Evolutionary conservation across 2,797 vertebrate genomes (phyloP).

Genomic region (Falco cherrug): DNA sequence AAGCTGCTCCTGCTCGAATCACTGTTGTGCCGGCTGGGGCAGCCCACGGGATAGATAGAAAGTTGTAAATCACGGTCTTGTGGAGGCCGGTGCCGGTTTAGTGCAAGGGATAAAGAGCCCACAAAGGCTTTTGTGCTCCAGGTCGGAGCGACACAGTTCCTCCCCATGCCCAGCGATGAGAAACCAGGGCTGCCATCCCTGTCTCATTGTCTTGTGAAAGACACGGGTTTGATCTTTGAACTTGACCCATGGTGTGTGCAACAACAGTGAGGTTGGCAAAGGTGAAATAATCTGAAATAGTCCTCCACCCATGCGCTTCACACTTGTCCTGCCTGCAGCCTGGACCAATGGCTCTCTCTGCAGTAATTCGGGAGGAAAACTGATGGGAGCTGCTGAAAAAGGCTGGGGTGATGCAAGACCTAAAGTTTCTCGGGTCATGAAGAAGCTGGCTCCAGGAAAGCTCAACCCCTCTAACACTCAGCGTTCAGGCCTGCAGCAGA

Average conservation of each 20-base stretch:
- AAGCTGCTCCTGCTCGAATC: background rate
- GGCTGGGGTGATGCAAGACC: background rate
- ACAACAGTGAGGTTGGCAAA: background rate
- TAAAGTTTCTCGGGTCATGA: background rate
- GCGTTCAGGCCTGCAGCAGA: background rate
- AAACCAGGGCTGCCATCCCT: background rate
- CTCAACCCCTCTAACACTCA: background rate
- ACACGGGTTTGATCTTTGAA: background rate
- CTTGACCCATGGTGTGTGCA: fast-evolving
- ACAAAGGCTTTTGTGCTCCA: background rate
- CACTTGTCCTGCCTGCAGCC: background rate
- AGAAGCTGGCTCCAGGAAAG: background rate
- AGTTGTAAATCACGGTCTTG: background rate
- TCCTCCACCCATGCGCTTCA: background rate
- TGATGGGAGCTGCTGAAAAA: background rate
- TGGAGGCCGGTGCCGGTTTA: background rate
- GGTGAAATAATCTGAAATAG: background rate
- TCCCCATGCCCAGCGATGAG: background rate
- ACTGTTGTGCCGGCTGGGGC: fast-evolving
- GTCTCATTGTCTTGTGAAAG: background rate
- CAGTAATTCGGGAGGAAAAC: background rate
- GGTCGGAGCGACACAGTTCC: background rate
- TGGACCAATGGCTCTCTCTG: background rate
- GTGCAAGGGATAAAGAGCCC: background rate
- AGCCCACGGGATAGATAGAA: background rate